phyloP scores from a whole-genome alignment of 2,113 vertebrate species.

The Callithrix jacchus region DNA sequence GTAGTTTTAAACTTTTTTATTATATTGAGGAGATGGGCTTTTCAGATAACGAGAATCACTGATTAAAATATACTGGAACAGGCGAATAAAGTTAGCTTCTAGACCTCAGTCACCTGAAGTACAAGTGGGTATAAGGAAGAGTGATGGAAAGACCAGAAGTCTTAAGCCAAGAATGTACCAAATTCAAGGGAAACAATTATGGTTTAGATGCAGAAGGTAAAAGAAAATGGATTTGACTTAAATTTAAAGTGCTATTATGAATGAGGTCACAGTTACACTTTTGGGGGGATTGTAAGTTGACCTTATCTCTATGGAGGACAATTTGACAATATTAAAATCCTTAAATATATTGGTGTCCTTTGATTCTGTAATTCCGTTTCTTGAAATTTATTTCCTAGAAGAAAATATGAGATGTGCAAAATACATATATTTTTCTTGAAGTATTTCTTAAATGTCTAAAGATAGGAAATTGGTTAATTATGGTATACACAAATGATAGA shows the following conservation, averaged over 20 bases:
- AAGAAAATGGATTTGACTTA: background rate
- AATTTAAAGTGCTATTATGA: background rate
- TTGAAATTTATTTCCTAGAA: background rate
- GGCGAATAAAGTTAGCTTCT: background rate
- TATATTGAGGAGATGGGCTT: background rate
- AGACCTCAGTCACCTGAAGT: background rate
- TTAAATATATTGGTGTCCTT: constrained; percentile 7
- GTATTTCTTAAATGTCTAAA: background rate
- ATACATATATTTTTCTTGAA: background rate
- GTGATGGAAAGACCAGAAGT: background rate
- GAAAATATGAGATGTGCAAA: background rate
- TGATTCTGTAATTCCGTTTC: background rate
- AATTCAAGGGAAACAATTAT: background rate
- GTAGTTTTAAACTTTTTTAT: background rate
- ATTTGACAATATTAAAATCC: background rate
- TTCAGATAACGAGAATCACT: background rate
- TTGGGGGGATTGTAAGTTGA: background rate
- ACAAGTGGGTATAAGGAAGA: background rate
- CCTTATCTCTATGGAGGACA: background rate
- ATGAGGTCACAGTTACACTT: background rate
- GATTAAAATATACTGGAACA: constrained; percentile 1
- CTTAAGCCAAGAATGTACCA: background rate
- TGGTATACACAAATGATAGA: background rate
- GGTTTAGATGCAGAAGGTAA: background rate
- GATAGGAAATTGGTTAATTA: background rate